These are phyloP conservation scores for Hirtodrosophila alboralis DNA, from an alignment of 2,888 invertebrate genomes.

Conservation along the genomic window DNA sequence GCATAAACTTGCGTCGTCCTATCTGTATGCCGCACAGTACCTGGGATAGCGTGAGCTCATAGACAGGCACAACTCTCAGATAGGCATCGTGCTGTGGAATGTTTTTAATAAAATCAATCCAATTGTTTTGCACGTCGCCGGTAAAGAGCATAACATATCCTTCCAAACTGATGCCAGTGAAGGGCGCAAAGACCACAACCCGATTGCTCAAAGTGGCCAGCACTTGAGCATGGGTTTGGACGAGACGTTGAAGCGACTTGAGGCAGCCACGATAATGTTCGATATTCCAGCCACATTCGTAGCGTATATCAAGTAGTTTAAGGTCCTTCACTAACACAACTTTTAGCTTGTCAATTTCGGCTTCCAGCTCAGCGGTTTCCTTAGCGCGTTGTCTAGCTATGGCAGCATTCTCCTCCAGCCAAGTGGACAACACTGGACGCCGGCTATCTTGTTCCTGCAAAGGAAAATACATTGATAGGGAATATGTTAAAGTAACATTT, in stretches of 20 bases:
- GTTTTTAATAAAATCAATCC: slow-evolving; percentile 95
- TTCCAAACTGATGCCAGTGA: slow-evolving; percentile 95
- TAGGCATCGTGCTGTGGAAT: slow-evolving; percentile 90
- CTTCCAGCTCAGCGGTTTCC: slow-evolving; percentile 88
- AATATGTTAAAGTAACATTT: neutral
- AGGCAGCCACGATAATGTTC: slow-evolving; percentile 96
- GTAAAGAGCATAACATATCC: slow-evolving; percentile 95
- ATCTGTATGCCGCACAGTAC: slow-evolving; percentile 93
- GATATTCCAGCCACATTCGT: slow-evolving; percentile 95
- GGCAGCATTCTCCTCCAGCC: slow-evolving; percentile 89
- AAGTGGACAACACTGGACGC: slow-evolving; percentile 83
- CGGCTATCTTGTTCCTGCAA: slow-evolving; percentile 54
- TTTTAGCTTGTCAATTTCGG: slow-evolving; percentile 88
- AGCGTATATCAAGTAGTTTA: slow-evolving; percentile 87
- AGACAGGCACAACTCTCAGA: slow-evolving; percentile 90
- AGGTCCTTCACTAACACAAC: slow-evolving; percentile 82
- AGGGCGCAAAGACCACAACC: slow-evolving; percentile 93
- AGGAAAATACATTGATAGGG: neutral
- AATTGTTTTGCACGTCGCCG: slow-evolving; percentile 96
- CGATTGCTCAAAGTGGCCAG: slow-evolving; percentile 90
- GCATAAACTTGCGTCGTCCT: slow-evolving; percentile 95
- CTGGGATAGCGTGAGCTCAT: slow-evolving; percentile 93
- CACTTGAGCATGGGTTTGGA: slow-evolving; percentile 89
- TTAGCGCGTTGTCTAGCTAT: slow-evolving; percentile 88
- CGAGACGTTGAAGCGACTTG: slow-evolving; percentile 91